Conservation (phyloP, 2,888 invertebrate species). For the Cacoxenus indagator region DNA sequence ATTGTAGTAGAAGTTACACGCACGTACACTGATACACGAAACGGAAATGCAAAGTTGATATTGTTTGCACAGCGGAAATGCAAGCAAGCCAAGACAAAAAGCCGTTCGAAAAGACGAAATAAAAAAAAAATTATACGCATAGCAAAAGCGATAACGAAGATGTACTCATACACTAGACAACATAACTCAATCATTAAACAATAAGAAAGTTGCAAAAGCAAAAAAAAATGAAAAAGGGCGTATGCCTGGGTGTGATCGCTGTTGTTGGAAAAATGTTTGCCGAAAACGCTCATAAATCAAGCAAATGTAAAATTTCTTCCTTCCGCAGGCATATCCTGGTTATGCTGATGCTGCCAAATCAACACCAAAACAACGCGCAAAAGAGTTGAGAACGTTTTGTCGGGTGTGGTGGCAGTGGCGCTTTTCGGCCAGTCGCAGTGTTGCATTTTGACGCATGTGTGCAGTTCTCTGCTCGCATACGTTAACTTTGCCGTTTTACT, state of each 20-base stretch:
- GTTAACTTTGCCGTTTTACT: slow-evolving; percentile 66
- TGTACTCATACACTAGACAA: neutral
- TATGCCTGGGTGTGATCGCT: neutral
- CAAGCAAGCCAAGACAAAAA: slow-evolving; percentile 1
- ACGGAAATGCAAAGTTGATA: slow-evolving; percentile 18
- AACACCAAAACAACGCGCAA: neutral
- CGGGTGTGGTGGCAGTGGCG: neutral
- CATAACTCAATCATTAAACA: slow-evolving; percentile 15
- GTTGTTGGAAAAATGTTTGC: neutral
- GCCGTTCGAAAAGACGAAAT: neutral
- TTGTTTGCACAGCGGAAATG: slow-evolving; percentile 20
- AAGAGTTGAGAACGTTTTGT: neutral
- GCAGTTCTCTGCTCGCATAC: slow-evolving; percentile 60
- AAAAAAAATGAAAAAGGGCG: neutral
- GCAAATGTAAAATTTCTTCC: slow-evolving; percentile 61
- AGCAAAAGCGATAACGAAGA: neutral
- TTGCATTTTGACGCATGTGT: slow-evolving; percentile 39
- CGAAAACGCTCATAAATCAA: slow-evolving; percentile 54
- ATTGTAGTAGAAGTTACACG: slow-evolving; percentile 9
- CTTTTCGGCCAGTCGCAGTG: neutral
- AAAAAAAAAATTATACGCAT: neutral
- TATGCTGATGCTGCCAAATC: slow-evolving; percentile 33
- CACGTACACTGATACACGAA: slow-evolving; percentile 23
- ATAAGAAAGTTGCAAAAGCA: neutral
- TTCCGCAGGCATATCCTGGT: slow-evolving; percentile 61